A percentile compares a stretch with the other conserved stretches of the same genome.
Evolutionary conservation across 2,888 invertebrate genomes (phyloP).

Genomic region (Troides helena): DNA sequence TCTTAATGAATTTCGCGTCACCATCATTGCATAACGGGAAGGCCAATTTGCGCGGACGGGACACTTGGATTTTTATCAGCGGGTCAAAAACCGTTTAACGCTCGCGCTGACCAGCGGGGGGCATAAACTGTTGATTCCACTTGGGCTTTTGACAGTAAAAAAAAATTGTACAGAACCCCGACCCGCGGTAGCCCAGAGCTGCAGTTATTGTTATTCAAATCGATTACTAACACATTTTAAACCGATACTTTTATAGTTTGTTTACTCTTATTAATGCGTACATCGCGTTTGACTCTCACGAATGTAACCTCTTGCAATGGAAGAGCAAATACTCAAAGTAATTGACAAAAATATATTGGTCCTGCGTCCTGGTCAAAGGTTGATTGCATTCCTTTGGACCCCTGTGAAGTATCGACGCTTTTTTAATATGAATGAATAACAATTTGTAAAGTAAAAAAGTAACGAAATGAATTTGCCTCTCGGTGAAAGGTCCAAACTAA

Average conservation of each 20-base stretch:
- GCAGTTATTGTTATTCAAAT: slow-evolving; percentile 17
- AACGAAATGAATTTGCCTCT: background rate
- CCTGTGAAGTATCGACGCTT: background rate
- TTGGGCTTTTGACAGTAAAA: slow-evolving; percentile 37
- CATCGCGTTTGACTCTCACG: background rate
- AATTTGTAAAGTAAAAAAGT: background rate
- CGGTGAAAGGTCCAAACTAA: background rate
- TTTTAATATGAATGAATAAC: background rate
- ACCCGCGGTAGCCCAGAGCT: slow-evolving; percentile 20
- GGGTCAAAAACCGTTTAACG: slow-evolving; percentile 48
- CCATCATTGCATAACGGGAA: slow-evolving; percentile 56
- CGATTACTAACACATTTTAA: background rate
- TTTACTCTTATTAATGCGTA: background rate
- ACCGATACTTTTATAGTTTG: slow-evolving; percentile 9
- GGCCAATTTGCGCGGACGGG: slow-evolving; percentile 34
- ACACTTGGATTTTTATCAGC: slow-evolving; percentile 39
- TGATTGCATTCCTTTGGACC: background rate
- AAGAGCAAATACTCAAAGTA: background rate
- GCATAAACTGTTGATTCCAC: slow-evolving; percentile 38
- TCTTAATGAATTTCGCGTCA: slow-evolving; percentile 54
- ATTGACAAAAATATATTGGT: background rate
- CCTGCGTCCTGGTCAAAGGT: background rate
- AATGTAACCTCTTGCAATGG: background rate
- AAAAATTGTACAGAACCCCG: slow-evolving; percentile 31
- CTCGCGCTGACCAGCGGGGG: slow-evolving; percentile 38